These are phyloP conservation scores for Rutpela maculata DNA, from an alignment of 2,888 invertebrate species.

Conservation along the genomic window DNA sequence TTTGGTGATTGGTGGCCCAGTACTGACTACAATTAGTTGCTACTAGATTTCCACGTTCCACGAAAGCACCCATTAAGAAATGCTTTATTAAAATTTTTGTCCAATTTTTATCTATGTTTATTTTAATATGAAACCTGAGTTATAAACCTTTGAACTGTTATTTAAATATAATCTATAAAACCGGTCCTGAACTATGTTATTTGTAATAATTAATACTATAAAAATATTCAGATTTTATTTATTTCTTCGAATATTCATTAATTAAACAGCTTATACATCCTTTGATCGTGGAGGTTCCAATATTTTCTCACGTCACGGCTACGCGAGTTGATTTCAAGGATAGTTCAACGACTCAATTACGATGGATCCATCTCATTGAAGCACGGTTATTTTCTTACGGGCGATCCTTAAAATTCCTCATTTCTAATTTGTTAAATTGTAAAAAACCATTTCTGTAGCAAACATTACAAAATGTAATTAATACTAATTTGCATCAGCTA, in stretches of 20 bases:
- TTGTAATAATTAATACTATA: background rate
- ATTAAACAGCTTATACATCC: constrained; percentile 13
- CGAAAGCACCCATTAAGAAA: too few relatives aligned
- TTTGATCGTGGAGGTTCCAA: constrained; percentile 9
- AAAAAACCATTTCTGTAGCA: background rate
- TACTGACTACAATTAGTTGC: too few relatives aligned
- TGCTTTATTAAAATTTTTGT: too few relatives aligned
- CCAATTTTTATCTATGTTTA: too few relatives aligned
- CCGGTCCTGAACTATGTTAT: background rate
- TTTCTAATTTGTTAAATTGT: background rate
- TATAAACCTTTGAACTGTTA: background rate
- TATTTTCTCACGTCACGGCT: constrained; percentile 21
- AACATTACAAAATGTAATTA: background rate
- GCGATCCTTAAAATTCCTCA: constrained; percentile 2
- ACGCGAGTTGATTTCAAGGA: constrained; percentile 26
- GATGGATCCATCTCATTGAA: constrained; percentile 15
- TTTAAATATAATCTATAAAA: background rate
- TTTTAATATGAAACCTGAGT: too few relatives aligned
- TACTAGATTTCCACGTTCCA: too few relatives aligned
- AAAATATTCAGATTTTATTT: constrained; percentile 14
- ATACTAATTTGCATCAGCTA: background rate
- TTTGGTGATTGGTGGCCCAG: too few relatives aligned
- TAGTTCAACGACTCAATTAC: constrained; percentile 41
- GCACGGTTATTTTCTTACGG: constrained; percentile 31
- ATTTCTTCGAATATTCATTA: constrained; percentile 8